Conservation (phyloP, 2,797 vertebrate genomes). For the Knipowitschia caucasica region DNA sequence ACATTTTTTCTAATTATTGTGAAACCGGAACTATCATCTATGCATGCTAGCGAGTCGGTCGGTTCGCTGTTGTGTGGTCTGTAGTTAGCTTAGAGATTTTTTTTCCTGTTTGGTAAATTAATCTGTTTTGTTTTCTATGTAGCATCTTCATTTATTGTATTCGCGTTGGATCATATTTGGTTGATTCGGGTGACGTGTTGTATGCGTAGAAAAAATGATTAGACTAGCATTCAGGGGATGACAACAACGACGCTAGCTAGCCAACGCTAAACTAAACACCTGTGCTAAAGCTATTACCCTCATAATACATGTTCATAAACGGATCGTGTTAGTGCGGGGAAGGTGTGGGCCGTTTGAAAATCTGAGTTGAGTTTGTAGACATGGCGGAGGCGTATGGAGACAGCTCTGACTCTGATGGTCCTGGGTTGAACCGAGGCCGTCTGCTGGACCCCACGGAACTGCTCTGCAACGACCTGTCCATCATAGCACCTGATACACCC, state of each 20-base stretch:
- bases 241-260: not conserved
- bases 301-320: too few relatives aligned
- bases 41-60: not conserved
- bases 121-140: not conserved
- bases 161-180: too few relatives aligned
- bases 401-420: slow-evolving; percentile 49
- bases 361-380: slow-evolving; percentile 29
- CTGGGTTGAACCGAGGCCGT: slow-evolving; percentile 55
- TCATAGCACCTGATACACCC: slow-evolving; percentile 71
- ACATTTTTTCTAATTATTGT: not conserved
- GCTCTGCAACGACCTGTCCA: slow-evolving; percentile 24
- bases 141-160: not conserved
- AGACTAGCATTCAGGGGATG: not conserved
- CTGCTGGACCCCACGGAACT: slow-evolving; percentile 53
- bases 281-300: not conserved
- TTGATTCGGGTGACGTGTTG: not conserved
- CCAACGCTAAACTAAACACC: not conserved
- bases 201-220: not conserved
- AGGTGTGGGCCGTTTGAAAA: not conserved
- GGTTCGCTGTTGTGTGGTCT: not conserved
- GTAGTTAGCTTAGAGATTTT: not conserved
- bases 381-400: slow-evolving; percentile 44
- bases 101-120: not conserved
- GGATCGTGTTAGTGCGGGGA: too few relatives aligned
- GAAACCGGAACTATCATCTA: not conserved